A percentile compares a stretch with the other conserved stretches of the same genome.
Conservation (phyloP, 1,140 invertebrate genomes). For the Drosophila ironensis region DNA sequence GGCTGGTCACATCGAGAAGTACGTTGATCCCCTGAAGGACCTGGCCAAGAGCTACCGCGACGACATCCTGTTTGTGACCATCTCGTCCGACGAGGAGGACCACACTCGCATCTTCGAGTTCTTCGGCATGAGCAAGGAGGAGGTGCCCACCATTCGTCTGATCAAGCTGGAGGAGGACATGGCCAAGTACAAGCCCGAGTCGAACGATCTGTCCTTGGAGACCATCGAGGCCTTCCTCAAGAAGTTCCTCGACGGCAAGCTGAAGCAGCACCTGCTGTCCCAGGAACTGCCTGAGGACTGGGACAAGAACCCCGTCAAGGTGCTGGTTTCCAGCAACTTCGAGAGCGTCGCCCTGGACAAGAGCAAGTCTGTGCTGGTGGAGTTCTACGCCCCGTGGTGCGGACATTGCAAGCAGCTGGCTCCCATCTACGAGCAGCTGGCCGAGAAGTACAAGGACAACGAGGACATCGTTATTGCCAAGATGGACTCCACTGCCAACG, state of each 20-base stretch:
- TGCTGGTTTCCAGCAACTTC: slow-evolving; percentile 97
- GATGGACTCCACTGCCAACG: slow-evolving; percentile 99
- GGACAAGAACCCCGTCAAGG: slow-evolving; percentile 97
- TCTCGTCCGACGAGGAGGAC: slow-evolving; percentile 97
- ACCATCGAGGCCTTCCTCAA: slow-evolving; percentile 92
- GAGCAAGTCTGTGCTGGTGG: slow-evolving; percentile 96
- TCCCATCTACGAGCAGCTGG: slow-evolving; percentile 95
- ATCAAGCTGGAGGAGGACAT: slow-evolving; percentile 98
- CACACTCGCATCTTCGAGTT: slow-evolving; percentile 98
- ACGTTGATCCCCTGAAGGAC: slow-evolving; percentile 88
- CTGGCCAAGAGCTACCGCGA: slow-evolving; percentile 95
- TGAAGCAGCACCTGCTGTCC: slow-evolving; percentile 96
- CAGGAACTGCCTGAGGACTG: slow-evolving; percentile 98
- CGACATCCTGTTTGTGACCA: slow-evolving; percentile 96
- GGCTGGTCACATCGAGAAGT: slow-evolving; percentile 90
- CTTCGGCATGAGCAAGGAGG: slow-evolving; percentile 98
- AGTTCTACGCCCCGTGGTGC: slow-evolving; percentile 99
- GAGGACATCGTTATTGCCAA: slow-evolving; percentile 96
- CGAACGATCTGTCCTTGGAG: slow-evolving; percentile 89
- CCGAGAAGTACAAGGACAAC: slow-evolving; percentile 91
- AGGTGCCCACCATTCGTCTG: slow-evolving; percentile 95
- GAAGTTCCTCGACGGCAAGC: slow-evolving; percentile 93
- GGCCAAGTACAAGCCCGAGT: slow-evolving; percentile 98
- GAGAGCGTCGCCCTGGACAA: slow-evolving; percentile 95
- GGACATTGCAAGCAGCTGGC: slow-evolving; percentile 98